Base-by-base conservation (phyloP, 2,113 vertebrate genomes). In the Raja brachyura region DNA sequence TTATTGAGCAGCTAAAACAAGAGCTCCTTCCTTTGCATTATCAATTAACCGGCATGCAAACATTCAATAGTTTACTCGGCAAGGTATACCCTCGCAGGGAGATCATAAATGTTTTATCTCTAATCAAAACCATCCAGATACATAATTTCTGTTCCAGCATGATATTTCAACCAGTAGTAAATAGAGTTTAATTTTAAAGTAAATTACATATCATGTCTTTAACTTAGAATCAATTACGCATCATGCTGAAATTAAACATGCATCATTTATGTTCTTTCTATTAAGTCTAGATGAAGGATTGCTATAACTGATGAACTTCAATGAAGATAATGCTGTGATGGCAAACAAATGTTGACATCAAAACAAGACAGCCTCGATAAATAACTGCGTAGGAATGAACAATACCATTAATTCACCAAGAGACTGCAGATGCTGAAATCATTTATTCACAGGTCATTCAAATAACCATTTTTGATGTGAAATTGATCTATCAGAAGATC, bases 391-490 rank as follows among this genome's bases (percentile, higher is more conserved):
- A 63, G 28, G 28, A 31, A 14, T 31, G 61, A 59, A 63, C 3
- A 63, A 31, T 8, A 86, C 25, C 14, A 48, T 48, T 48, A 48
- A 48, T 1, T 48, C 39, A 48, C 39, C 39, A 48, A 48, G 39
- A 48, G 39, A 48, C 39, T 48, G 39, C 39, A 48, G 39, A 48
- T 48, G 39, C 39, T 48, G 39, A 48, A 48, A 48, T 59, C 22
- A 85, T 85, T 85, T 61, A 28, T 66, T 88, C 83, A 88, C 83
- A 63, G 48, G 79, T n/a, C 5, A 73, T 22, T 88, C 31, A n/a
- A 63, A 31, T 88, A n/a, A 88, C 14, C 20, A 63, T 66, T 63
- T n/a, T 31, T 63, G 10, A 5, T 88, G 56, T 63, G 83, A 33
- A 88, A 88, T 11, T 16, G 61, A 88, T 63, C 59, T 59, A 88